Percentiles rank a stretch among this genome's conserved stretches.
Evolutionary conservation across 2,113 vertebrate genomes (phyloP).

Genomic region (Pedionomus torquatus): DNA sequence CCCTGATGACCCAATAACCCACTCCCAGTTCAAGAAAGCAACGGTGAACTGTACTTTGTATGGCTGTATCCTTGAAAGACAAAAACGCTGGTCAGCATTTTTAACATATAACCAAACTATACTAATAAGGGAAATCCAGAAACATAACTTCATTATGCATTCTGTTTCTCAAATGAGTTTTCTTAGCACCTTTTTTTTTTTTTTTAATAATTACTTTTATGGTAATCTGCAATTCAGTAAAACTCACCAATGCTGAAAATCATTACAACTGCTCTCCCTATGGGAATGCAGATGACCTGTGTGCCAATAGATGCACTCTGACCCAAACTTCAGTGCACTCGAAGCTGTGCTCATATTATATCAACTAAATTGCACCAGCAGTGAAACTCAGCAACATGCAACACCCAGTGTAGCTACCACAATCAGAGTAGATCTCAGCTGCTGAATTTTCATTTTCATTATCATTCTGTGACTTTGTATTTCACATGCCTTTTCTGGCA

Average conservation of each 20-base stretch:
- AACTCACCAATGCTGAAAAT: background rate
- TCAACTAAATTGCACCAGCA: background rate
- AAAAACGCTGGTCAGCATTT: background rate
- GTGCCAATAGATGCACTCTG: background rate
- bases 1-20: background rate
- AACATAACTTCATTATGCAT: background rate
- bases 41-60: background rate
- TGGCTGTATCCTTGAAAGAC: background rate
- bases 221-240: background rate
- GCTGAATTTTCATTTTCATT: background rate
- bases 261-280: background rate
- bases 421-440: background rate
- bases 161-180: background rate
- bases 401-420: background rate
- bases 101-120: background rate
- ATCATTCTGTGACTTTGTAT: background rate
- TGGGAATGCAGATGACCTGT: background rate
- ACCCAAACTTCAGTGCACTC: background rate
- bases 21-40: background rate
- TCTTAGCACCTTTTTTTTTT: background rate
- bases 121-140: background rate
- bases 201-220: background rate
- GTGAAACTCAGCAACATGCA: background rate
- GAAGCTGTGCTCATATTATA: background rate
- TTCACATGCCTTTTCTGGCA: background rate